Base-by-base conservation (phyloP, 2,113 vertebrate species). In the Micronycteris hirsuta region DNA sequence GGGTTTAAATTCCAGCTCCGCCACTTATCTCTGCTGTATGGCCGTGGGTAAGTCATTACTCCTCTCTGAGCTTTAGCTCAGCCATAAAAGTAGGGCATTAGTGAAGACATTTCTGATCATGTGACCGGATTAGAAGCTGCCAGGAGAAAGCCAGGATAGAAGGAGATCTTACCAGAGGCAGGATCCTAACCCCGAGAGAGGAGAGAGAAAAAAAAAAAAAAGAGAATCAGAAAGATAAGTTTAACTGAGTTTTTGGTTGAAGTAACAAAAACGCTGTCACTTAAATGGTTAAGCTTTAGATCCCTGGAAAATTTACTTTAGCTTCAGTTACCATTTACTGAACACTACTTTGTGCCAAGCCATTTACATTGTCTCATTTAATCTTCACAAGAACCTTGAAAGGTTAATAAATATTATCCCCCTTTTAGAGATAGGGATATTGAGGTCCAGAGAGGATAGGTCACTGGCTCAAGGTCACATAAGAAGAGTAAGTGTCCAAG, bases 231-330 rank as follows among this genome's bases (percentile, higher is more conserved):
- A 90, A 78, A 87, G 33, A 77, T n/a, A 96, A 82, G 8, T 74
- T 87, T 38, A 82, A 41, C 20, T 87, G 38, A 61, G 43, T 38
- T 70, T 70, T 95, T 74, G 43, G 12, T 88, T 74, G 31, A 78
- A 89, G 45, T 85, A 85, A 86, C 58, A 24, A 83, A 80, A 93
- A 95, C 71, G 7, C 65, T 73, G 71, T 22, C 89, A 56, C 90
- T 95, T 95, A 90, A 76, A 92, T 89, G 47, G 41, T 74, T 83
- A 86, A 73, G 22, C 36, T 89, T 96, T 90, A 90, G 74, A 81
- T 90, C 36, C 61, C 36, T 90, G 11, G 28, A 95, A 78, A 90
- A 22, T 88, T 90, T 49, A 80, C 33, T 78, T 61, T 61, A 77
- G 36, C 56, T 93, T 92, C 63, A 87, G 11, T 10, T 94, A 28